Base-by-base conservation (phyloP, 2,113 vertebrate species). In the Nyctibius bracteatus region DNA sequence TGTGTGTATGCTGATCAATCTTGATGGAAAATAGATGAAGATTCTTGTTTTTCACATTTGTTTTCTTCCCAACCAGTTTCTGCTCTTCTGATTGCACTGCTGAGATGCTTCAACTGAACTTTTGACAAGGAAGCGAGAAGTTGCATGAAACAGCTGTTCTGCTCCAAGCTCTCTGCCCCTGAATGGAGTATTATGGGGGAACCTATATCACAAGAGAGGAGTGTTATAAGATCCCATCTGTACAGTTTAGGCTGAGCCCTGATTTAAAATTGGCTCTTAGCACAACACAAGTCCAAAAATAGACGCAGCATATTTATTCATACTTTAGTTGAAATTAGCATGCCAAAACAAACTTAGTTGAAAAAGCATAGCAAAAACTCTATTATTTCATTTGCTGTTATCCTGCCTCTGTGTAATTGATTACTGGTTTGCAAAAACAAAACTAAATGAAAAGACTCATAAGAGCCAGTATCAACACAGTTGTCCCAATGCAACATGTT, bases 281-380 rank as follows among this genome's bases (percentile, higher is more conserved):
- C 39, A 84, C 63, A 83, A 81, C 47, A 66, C 14, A 77, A 65
- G 31, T 73, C 59, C 73, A 82, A 93, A 97, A 93, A 89, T 74
- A 95, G 85, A 82, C 65, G 13, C 88, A 22, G 15, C 80, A 24
- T 85, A 93, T 90, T 95, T 95, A 93, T 93, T 96, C 80, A 95
- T 90, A 59, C 47, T 91, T 94, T 39, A 86, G 51, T 54, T 82
- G 74, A 88, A 88, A 90, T 87, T 77, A 94, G 4, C 35, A 54
- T 88, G 80, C 66, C 95, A 92, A 96, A 93, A 70, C 6, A 66
- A 89, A 87, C 82, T 71, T 59, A 89, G 35, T 23, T 77, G 25
- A 80, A 93, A 72, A 89, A 84, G 24, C 44, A 51, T 30, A 63
- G 62, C 14, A 92, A 87, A 93, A 94, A 71, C 33, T 14, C 41